phyloP scores from a whole-genome alignment of 2,888 invertebrate genomes.

The Apamea anceps region DNA sequence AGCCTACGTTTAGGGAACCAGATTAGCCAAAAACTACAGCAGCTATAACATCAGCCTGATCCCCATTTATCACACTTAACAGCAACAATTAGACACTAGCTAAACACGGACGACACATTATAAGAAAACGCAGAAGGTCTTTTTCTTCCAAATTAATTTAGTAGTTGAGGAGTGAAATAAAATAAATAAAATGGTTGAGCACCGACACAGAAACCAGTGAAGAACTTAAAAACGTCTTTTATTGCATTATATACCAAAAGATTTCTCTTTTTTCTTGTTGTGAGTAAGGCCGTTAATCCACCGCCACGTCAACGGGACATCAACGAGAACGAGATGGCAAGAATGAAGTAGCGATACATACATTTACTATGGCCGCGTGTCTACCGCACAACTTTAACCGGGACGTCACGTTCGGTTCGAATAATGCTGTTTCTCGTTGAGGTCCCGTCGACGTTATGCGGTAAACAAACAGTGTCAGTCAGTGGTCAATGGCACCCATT shows the following conservation, averaged over 20 bases:
- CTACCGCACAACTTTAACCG: no score
- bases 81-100: constrained; percentile 57
- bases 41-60: constrained; percentile 52
- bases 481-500: no score
- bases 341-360: no score
- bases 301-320: no score
- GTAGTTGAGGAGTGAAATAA: neutral
- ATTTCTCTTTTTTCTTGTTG: neutral
- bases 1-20: constrained; percentile 11
- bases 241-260: neutral
- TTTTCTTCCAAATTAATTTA: neutral
- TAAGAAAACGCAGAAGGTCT: constrained; percentile 18
- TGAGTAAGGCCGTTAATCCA: neutral
- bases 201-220: neutral
- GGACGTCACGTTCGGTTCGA: no score
- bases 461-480: no score
- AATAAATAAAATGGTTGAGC: neutral
- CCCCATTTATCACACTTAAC: constrained; percentile 58
- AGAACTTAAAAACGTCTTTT: neutral
- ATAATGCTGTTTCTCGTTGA: no score
- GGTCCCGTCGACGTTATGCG: no score
- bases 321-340: no score
- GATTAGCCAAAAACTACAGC: constrained; percentile 48
- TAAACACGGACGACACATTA: constrained; percentile 18
- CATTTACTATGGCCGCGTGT: no score